Evolutionary conservation across 2,113 vertebrate species (phyloP).

Genomic region (Myodes glareolus): DNA sequence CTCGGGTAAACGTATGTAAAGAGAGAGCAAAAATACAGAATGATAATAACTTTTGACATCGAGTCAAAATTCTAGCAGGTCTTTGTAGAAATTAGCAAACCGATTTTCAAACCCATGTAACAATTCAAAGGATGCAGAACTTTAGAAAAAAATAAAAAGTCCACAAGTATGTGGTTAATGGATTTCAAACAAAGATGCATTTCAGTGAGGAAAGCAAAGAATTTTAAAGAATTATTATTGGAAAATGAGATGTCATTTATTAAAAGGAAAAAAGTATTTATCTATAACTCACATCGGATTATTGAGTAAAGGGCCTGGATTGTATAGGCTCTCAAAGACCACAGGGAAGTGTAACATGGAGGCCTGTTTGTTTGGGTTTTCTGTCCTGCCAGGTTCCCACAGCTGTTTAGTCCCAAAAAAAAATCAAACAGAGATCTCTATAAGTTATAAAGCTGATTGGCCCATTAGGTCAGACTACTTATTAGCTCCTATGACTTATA

Average conservation of each 20-base stretch:
- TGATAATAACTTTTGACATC: not conserved
- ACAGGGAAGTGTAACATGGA: no score
- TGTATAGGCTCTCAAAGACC: not conserved
- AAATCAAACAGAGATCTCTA: no score
- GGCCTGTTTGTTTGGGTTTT: no score
- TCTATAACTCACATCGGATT: not conserved
- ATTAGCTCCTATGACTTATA: no score
- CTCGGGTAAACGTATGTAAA: not conserved
- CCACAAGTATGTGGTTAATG: not conserved
- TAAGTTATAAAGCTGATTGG: no score
- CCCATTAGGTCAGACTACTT: no score
- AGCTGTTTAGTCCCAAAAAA: no score
- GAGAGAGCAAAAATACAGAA: not conserved
- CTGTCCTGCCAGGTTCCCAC: no score
- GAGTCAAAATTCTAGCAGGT: not conserved
- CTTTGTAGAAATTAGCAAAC: not conserved
- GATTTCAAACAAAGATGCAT: constrained; percentile 7
- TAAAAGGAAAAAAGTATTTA: not conserved
- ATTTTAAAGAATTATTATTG: constrained; percentile 32
- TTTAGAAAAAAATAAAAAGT: not conserved
- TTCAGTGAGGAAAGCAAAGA: constrained; percentile 4
- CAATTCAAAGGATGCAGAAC: not conserved
- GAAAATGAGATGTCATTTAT: constrained; percentile 11
- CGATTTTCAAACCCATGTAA: not conserved
- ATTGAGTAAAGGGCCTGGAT: not conserved